These are phyloP conservation scores for Galeopsomyia nigrocyanea DNA, from an alignment of 2,888 invertebrate species.

Conservation along the genomic window DNA sequence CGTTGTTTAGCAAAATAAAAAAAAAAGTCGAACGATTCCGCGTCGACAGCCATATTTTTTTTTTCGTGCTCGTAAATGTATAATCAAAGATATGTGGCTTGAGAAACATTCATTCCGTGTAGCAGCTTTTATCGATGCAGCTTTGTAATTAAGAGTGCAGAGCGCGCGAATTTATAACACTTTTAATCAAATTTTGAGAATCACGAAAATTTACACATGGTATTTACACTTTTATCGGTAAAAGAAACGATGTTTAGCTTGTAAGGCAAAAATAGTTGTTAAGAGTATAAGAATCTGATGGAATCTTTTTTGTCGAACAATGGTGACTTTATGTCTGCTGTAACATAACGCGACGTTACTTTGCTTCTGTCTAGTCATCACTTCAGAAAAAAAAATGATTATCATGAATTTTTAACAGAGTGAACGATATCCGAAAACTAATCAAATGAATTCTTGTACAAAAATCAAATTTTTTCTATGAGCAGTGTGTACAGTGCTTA, in stretches of 20 bases:
- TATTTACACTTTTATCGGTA: slow-evolving; percentile 4
- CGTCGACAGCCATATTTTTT: slow-evolving; percentile 25
- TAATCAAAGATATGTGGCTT: slow-evolving; percentile 34
- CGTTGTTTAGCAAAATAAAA: neutral
- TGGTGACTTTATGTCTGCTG: slow-evolving; percentile 26
- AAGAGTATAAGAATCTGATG: slow-evolving; percentile 11
- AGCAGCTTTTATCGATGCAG: slow-evolving; percentile 15
- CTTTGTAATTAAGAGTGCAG: slow-evolving; percentile 36
- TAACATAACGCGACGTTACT: slow-evolving; percentile 41
- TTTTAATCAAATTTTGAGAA: slow-evolving; percentile 18
- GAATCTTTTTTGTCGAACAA: slow-evolving; percentile 9
- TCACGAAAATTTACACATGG: neutral
- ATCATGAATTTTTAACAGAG: neutral
- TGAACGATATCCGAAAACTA: slow-evolving; percentile 2
- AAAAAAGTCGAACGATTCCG: slow-evolving; percentile 5
- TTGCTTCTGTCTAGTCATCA: slow-evolving; percentile 40
- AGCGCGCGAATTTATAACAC: neutral
- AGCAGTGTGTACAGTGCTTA: slow-evolving; percentile 32
- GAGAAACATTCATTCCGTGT: slow-evolving; percentile 17
- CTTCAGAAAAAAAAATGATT: slow-evolving; percentile 28
- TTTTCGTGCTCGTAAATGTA: slow-evolving; percentile 26
- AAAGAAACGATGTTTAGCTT: slow-evolving; percentile 16
- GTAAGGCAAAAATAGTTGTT: neutral
- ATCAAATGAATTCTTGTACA: slow-evolving; percentile 31
- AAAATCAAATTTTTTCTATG: slow-evolving; percentile 17